Conservation (phyloP, 2,888 invertebrate genomes). For the Sphecodes monilicornis region DNA sequence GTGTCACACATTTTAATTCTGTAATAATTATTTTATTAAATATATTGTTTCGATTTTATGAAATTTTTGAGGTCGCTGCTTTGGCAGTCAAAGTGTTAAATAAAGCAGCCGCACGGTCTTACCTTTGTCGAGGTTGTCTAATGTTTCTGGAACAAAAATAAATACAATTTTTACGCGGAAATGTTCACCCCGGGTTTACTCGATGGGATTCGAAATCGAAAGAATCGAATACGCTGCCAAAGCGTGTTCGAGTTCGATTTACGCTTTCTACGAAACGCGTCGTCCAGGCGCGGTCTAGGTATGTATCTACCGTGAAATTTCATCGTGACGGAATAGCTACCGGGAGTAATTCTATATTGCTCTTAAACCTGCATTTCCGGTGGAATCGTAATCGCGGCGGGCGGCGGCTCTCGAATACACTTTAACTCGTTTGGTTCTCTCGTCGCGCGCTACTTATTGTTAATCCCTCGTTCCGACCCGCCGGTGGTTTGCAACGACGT, state of each 20-base stretch:
- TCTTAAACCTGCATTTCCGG: constrained; percentile 61
- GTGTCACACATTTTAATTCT: too few species aligned
- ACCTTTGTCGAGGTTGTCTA: too few species aligned
- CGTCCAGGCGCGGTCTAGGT: background rate
- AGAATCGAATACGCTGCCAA: background rate
- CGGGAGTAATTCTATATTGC: constrained; percentile 53
- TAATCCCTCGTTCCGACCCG: constrained; percentile 3
- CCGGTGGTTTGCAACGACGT: background rate
- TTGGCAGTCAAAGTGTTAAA: too few species aligned
- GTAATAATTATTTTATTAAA: too few species aligned
- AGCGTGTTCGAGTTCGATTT: background rate
- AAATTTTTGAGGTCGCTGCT: too few species aligned
- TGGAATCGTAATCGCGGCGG: constrained; percentile 59
- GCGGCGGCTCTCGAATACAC: constrained; percentile 45
- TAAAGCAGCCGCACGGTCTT: too few species aligned
- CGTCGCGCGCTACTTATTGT: constrained; percentile 64
- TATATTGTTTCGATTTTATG: too few species aligned
- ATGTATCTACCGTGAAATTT: constrained; percentile 28
- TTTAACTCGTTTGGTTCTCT: constrained; percentile 46
- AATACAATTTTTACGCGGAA: too few species aligned
- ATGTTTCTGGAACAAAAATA: too few species aligned
- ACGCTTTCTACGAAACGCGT: constrained; percentile 12
- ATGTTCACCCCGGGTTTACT: too few species aligned
- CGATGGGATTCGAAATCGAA: background rate
- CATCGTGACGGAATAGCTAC: constrained; percentile 30